Evolutionary conservation across 2,888 invertebrate species (phyloP), one percentile per base, ranked within the genome.

Genomic region (Acronicta leporina): DNA sequence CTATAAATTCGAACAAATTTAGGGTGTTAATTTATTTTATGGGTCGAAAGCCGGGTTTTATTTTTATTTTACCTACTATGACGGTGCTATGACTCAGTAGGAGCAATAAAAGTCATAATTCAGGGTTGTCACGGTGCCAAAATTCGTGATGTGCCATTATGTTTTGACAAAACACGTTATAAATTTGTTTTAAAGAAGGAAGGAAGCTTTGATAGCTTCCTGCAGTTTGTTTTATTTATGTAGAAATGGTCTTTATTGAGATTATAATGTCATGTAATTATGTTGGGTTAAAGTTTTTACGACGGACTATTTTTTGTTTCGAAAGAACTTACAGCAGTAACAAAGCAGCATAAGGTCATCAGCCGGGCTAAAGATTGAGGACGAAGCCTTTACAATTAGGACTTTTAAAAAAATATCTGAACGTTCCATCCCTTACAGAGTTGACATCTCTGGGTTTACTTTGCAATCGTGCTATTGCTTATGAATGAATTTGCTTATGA

Each of bases 11-110:
- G 61, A 59, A 67, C 70, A 70, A 75, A 75, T 75, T 75, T 75
- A 75, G 70, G 74, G 68, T 66, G 70, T 73, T 75, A 70, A 77
- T 75, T 75, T 75, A 75, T 75, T 75, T 77, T 73, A 75, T 73
- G 65, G 65, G 74, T 73, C 67, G 67, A 63, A 58, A 59, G 58
- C 25, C 62, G 43, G 52, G 56, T 44, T 73, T 74, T 75, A 74
- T 77, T 77, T 75, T 64, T 65, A 49, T 70, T 60, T 63, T 46
- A 14, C 40, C 5, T 38, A 53, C 70, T 70, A 51, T 73, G 38
- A 38, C 33, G 33, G 38, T 38, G 33, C 38, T 1, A 7, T 38
- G 69, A 60, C 50, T 70, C 68, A 65, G 74, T 38, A 11, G 9
- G 33, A 57, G 65, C 57, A 59, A 77, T 77, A 75, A 77, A 75